Evolutionary conservation across 2,797 vertebrate species (phyloP), one percentile per base, ranked within the genome.

Genomic region (Rhadinocentrus ornatus): DNA sequence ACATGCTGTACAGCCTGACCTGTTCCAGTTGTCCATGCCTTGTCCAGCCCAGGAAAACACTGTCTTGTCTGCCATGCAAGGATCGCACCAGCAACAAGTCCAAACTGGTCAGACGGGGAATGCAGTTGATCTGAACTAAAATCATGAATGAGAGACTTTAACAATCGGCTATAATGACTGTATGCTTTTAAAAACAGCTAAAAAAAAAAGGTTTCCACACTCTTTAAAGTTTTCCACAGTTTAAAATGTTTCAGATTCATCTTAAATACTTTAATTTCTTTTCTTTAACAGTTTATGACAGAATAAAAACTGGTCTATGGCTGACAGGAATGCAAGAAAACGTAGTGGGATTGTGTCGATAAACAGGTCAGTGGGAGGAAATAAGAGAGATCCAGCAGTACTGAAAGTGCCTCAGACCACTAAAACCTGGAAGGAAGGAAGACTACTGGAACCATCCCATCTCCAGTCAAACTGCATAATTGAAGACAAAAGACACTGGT

Each of bases 11-110:
- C 6, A 48, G 26, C 22, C 82, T 84, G 65, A 93, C 90, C 90
- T 91, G 82, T 56, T 90, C 85, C 73, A 88, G 89, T 76, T 86
- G 86, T 41, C 94, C 92, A 18, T 91, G 93, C 71, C 91, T 75
- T 1, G 71, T 92, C 96, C 96, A 97, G 46, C 88, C 60, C 50
- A 96, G 71, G 22, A 81, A 61, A 2, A 96, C 56, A 4, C 91
- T 84, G 69, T 94, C 94, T 22, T 26, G 57, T 73, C 89, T 86
- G 26, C 63, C 83, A 2, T 52, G 75, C 37, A 70, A n/a, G 0
- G 81, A 93, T 22, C 93, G 93, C 64, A 95, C 89, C 31, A 93
- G 69, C 0, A 80, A 70, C 13, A 95, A 57, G 26, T 86, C 88
- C 81, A 95, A 46, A 61, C 64, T 90, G 72, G 90, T 93, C 63